Percentiles rank a stretch among this genome's conserved stretches.
These are phyloP conservation scores for Procambarus clarkii DNA, from an alignment of 1,140 invertebrate genomes.

Conservation along the genomic window DNA sequence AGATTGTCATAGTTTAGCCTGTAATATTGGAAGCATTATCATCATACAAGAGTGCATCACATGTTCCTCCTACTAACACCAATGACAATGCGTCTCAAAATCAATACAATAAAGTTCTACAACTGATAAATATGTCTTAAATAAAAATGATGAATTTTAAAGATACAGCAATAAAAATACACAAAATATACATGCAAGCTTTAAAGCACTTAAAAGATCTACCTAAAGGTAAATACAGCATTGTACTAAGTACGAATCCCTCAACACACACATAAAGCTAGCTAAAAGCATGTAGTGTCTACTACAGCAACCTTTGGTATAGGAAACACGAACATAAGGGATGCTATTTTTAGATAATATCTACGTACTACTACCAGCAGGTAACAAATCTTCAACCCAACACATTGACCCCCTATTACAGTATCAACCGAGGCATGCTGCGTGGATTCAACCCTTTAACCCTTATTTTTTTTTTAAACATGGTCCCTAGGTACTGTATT, in stretches of 20 bases:
- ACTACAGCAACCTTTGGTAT: constrained; percentile 17
- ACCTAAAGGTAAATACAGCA: constrained; percentile 1
- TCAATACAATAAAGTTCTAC: neutral
- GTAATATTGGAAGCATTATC: neutral
- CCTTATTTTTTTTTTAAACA: neutral
- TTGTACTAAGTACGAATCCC: constrained; percentile 20
- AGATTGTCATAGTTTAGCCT: neutral
- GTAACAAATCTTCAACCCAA: neutral
- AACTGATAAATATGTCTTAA: neutral
- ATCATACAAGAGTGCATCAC: neutral
- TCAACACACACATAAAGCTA: constrained; percentile 16
- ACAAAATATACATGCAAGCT: constrained; percentile 5
- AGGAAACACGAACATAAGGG: neutral
- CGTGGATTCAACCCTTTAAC: neutral
- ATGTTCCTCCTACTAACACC: too few relatives aligned
- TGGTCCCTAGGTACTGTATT: neutral
- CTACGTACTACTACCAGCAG: neutral
- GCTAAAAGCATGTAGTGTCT: constrained; percentile 14
- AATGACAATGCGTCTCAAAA: too few relatives aligned
- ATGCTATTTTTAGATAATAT: neutral
- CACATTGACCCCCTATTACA: neutral
- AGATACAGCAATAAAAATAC: neutral
- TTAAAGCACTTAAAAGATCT: neutral
- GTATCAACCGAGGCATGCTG: neutral
- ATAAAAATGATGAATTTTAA: neutral